Conservation (phyloP, 2,888 invertebrate genomes). For the Pegoplata infirma region DNA sequence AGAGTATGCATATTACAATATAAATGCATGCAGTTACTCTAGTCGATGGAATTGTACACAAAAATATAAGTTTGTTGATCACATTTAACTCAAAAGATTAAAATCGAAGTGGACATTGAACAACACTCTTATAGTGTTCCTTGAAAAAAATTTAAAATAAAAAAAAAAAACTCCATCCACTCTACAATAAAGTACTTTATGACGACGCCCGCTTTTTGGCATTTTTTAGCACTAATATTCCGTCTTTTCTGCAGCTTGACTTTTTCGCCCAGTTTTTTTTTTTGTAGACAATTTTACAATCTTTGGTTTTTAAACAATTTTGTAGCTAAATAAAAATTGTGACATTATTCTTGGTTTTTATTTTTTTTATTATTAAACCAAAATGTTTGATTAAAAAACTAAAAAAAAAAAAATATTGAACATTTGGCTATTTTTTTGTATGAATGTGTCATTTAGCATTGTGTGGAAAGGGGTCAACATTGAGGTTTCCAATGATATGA, state of each 20-base stretch:
- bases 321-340: conserved; percentile 46
- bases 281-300: not conserved
- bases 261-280: not conserved
- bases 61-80: conserved; percentile 62
- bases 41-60: not conserved
- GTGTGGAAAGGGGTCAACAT: conserved; percentile 43
- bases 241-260: not conserved
- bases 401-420: conserved; percentile 14
- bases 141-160: conserved; percentile 7
- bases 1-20: conserved; percentile 16
- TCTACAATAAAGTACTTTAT: conserved; percentile 22
- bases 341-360: conserved; percentile 5
- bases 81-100: conserved; percentile 65
- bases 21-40: not conserved
- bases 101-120: conserved; percentile 63
- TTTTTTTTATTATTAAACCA: too few relatives aligned
- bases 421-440: conserved; percentile 27
- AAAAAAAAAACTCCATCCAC: conserved; percentile 5
- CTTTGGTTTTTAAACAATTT: conserved; percentile 27
- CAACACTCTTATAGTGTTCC: conserved; percentile 39
- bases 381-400: conserved; percentile 31
- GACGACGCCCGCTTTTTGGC: conserved; percentile 49
- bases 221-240: conserved; percentile 25
- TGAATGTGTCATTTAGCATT: conserved; percentile 49
- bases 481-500: conserved; percentile 44